phyloP scores from a whole-genome alignment of 2,113 vertebrate genomes.

The Platichthys stellatus region DNA sequence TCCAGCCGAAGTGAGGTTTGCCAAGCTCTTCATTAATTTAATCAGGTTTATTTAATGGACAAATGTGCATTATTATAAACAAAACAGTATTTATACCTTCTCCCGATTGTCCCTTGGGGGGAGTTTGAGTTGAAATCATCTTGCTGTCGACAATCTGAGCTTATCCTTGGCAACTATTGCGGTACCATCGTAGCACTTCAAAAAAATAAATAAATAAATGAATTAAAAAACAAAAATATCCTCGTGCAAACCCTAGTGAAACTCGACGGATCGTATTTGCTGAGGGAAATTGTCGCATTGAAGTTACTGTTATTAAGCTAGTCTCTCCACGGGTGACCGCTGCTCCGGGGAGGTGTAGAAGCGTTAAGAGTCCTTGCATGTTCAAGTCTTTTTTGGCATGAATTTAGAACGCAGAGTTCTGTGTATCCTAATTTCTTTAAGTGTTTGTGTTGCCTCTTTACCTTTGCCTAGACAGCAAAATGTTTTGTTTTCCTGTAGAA shows the following conservation, averaged over 20 bases:
- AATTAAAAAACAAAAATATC: no score
- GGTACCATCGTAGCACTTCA: conserved; percentile 78
- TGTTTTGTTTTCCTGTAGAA: conserved; percentile 74
- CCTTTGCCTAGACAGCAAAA: conserved; percentile 66
- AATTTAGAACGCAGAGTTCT: conserved; percentile 79
- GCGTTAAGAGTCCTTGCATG: conserved; percentile 78
- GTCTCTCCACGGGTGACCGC: conserved; percentile 50
- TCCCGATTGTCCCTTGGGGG: conserved; percentile 62
- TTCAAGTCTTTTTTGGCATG: conserved; percentile 79
- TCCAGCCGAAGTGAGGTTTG: conserved; percentile 80
- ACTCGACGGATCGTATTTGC: conserved; percentile 53
- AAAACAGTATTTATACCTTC: conserved; percentile 77
- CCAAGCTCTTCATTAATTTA: conserved; percentile 78
- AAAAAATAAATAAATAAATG: conserved; percentile 19
- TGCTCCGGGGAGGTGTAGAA: conserved; percentile 66
- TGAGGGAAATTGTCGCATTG: conserved; percentile 56
- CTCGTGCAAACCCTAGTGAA: conserved; percentile 49
- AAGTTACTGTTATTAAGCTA: conserved; percentile 65
- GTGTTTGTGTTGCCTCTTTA: conserved; percentile 76
- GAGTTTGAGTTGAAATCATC: conserved; percentile 68
- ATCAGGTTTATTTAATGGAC: conserved; percentile 81
- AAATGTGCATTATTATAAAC: conserved; percentile 77
- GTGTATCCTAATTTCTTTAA: conserved; percentile 77
- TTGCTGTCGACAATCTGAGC: conserved; percentile 77
- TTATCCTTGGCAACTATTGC: conserved; percentile 69